Conservation (phyloP, 1,140 invertebrate species). For the Chlorops oryzae region DNA sequence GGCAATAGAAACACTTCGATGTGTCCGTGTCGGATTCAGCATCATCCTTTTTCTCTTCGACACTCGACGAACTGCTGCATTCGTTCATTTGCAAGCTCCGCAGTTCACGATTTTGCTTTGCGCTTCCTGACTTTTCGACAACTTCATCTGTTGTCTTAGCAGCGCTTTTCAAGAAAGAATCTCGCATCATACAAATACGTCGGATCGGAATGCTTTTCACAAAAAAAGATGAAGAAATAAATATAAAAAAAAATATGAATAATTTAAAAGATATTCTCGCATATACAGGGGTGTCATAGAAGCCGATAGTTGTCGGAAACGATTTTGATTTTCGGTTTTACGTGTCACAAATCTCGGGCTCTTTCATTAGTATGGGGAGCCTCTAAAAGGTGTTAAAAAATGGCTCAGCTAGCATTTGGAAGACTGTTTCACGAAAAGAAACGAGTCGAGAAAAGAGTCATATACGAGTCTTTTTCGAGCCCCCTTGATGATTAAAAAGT, state of each 20-base stretch:
- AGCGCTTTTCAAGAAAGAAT: constrained; percentile 36
- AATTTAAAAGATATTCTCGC: not conserved
- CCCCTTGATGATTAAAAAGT: too few relatives aligned
- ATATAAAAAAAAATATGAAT: not conserved
- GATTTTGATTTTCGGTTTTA: too few relatives aligned
- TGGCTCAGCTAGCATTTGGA: too few relatives aligned
- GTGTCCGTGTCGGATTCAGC: constrained; percentile 1
- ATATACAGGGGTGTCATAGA: too few relatives aligned
- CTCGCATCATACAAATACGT: constrained; percentile 42
- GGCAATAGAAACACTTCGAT: constrained; percentile 50
- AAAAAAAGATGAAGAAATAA: constrained; percentile 11
- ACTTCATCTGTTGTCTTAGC: constrained; percentile 37
- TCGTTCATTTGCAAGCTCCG: constrained; percentile 34
- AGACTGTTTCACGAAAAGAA: too few relatives aligned
- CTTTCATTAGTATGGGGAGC: too few relatives aligned
- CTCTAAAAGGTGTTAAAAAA: too few relatives aligned
- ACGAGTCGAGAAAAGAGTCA: too few relatives aligned
- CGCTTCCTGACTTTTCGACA: constrained; percentile 32
- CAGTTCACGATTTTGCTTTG: constrained; percentile 35
- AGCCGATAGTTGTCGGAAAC: too few relatives aligned
- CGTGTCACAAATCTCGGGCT: too few relatives aligned
- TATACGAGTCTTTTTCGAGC: too few relatives aligned
- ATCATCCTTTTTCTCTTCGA: not conserved
- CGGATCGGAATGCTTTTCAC: constrained; percentile 40
- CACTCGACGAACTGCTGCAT: not conserved